Evolutionary conservation across 2,797 vertebrate species (phyloP).

Genomic region (Molossus molossus): DNA sequence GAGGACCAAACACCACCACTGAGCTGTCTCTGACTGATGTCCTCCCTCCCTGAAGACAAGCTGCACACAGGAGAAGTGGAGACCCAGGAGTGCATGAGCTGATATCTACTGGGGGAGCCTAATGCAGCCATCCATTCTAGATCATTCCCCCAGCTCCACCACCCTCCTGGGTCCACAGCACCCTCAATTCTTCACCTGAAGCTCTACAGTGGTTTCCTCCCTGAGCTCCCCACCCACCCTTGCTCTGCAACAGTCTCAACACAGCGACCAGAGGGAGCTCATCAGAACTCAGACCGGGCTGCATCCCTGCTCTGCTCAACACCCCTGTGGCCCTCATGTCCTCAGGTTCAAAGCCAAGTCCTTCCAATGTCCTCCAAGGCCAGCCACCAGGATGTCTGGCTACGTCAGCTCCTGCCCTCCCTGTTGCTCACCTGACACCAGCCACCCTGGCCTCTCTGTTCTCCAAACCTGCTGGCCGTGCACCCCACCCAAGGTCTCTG

Average conservation of each 20-base stretch:
- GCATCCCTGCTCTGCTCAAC: fast-evolving
- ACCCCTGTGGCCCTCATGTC: neutral
- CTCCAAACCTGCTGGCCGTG: neutral
- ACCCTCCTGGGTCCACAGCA: neutral
- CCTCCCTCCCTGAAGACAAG: neutral
- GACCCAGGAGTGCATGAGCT: fast-evolving
- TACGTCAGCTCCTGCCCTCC: neutral
- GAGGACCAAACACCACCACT: neutral
- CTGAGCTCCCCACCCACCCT: neutral
- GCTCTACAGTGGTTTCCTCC: fast-evolving
- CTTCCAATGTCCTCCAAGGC: neutral
- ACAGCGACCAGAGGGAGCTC: neutral
- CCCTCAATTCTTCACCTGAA: neutral
- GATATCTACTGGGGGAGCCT: neutral
- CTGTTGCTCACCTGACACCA: neutral
- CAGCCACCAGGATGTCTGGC: neutral
- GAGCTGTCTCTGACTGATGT: neutral
- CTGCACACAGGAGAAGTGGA: neutral
- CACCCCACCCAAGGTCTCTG: neutral
- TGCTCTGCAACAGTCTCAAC: neutral
- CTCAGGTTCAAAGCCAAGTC: neutral
- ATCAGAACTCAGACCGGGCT: neutral
- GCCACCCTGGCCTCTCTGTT: neutral
- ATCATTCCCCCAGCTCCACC: neutral
- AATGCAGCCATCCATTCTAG: neutral